A percentile compares a stretch with the other conserved stretches of the same genome.
Conservation (phyloP, 1,140 invertebrate species). For the Calephelis nemesis region DNA sequence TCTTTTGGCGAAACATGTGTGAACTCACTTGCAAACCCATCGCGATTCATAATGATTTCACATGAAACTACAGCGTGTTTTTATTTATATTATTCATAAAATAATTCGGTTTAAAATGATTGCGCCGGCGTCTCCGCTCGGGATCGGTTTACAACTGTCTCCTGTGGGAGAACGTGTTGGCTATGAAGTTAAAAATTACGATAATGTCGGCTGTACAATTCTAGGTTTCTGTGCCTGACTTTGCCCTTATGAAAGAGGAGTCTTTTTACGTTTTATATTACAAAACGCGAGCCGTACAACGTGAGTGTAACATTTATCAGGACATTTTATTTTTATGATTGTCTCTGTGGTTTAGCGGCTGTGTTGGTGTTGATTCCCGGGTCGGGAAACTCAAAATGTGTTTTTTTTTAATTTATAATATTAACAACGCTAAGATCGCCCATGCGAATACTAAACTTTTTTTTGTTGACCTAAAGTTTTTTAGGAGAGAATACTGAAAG, state of each 20-base stretch:
- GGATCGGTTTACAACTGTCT: conserved; percentile 31
- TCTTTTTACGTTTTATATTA: conserved; percentile 10
- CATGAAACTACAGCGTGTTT: conserved; percentile 28
- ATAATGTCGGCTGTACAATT: conserved; percentile 15
- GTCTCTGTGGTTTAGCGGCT: too few relatives aligned
- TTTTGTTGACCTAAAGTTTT: too few relatives aligned
- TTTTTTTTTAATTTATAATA: too few relatives aligned
- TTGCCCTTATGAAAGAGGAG: conserved; percentile 5
- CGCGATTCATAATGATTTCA: conserved; percentile 26
- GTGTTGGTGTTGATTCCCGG: too few relatives aligned
- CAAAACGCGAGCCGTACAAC: not conserved
- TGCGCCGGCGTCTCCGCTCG: conserved; percentile 23
- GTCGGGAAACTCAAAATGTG: too few relatives aligned
- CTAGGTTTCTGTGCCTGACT: conserved; percentile 20
- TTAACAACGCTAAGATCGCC: too few relatives aligned
- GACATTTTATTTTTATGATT: not conserved
- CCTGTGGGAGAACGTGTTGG: conserved; percentile 5
- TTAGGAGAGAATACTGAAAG: too few relatives aligned
- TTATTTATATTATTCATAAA: conserved; percentile 15
- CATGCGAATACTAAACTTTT: too few relatives aligned
- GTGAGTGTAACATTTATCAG: not conserved
- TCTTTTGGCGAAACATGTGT: conserved; percentile 24
- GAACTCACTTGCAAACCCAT: conserved; percentile 19
- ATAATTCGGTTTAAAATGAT: not conserved
- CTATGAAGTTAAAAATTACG: conserved; percentile 15